A percentile compares a stretch with the other conserved stretches of the same genome.
Evolutionary conservation across 2,888 invertebrate genomes (phyloP).

Genomic region (Acleris literana): DNA sequence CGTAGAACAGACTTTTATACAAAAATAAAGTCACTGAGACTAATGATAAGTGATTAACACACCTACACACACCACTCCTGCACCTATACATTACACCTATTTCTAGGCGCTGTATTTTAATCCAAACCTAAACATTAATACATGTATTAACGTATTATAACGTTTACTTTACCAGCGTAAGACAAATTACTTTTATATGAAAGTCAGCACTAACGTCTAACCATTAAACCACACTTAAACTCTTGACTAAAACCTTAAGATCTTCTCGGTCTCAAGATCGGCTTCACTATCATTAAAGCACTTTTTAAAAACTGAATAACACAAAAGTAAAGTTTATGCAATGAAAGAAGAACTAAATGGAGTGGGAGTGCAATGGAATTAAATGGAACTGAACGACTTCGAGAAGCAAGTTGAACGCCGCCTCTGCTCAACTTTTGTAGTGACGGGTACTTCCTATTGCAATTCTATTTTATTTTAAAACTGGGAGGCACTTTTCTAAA

Average conservation of each 20-base stretch:
- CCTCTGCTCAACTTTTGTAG: slow-evolving; percentile 28
- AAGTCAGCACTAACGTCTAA: too few relatives aligned
- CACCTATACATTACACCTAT: too few relatives aligned
- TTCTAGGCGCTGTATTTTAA: too few relatives aligned
- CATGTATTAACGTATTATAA: too few relatives aligned
- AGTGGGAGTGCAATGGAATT: slow-evolving; percentile 34
- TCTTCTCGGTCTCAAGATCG: not conserved
- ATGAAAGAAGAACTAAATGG: slow-evolving; percentile 33
- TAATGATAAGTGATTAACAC: too few relatives aligned
- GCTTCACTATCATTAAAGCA: slow-evolving; percentile 28
- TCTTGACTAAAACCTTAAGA: not conserved
- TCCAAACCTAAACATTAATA: too few relatives aligned
- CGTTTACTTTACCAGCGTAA: too few relatives aligned
- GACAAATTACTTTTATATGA: too few relatives aligned
- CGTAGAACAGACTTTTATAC: too few relatives aligned
- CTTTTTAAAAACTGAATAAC: slow-evolving; percentile 29
- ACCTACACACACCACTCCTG: too few relatives aligned
- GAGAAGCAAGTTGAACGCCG: slow-evolving; percentile 28
- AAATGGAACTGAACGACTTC: slow-evolving; percentile 36
- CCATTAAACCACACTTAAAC: not conserved
- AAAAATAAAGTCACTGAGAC: too few relatives aligned
- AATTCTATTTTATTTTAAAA: slow-evolving; percentile 9
- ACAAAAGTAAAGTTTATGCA: slow-evolving; percentile 33
- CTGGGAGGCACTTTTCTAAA: slow-evolving; percentile 7
- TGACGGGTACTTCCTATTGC: slow-evolving; percentile 24